Evolutionary conservation across 2,888 invertebrate species (phyloP).

Genomic region (Tryphoninae sp.): DNA sequence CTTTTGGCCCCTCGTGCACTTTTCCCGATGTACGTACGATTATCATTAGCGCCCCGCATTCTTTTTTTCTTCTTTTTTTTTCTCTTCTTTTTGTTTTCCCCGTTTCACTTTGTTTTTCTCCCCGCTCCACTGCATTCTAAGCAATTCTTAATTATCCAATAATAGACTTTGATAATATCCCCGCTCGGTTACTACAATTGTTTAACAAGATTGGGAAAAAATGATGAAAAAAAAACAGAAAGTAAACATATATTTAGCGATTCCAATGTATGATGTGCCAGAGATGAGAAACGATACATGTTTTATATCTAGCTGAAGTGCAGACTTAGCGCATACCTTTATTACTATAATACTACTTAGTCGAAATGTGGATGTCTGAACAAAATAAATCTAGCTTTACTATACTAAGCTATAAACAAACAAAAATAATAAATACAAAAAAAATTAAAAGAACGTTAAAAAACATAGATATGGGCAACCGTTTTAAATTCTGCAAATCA

Average conservation of each 20-base stretch:
- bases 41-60: slow-evolving; percentile 60
- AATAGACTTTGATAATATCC: slow-evolving; percentile 65
- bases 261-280: slow-evolving; percentile 81
- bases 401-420: slow-evolving; percentile 81
- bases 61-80: slow-evolving; percentile 29
- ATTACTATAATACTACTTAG: slow-evolving; percentile 81
- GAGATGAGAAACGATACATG: slow-evolving; percentile 80
- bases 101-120: slow-evolving; percentile 7
- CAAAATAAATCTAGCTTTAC: slow-evolving; percentile 80
- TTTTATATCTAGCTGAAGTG: slow-evolving; percentile 81
- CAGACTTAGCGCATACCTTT: slow-evolving; percentile 81
- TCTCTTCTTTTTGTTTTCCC: slow-evolving; percentile 16
- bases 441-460: slow-evolving; percentile 64
- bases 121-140: slow-evolving; percentile 16
- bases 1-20: slow-evolving; percentile 60
- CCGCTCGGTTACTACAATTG: slow-evolving; percentile 74
- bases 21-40: slow-evolving; percentile 62
- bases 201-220: slow-evolving; percentile 73
- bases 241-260: slow-evolving; percentile 80
- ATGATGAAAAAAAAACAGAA: slow-evolving; percentile 67
- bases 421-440: slow-evolving; percentile 68
- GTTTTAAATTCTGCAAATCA: slow-evolving; percentile 72
- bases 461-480: slow-evolving; percentile 68
- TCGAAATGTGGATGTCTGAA: slow-evolving; percentile 81
- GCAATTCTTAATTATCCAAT: slow-evolving; percentile 52